Conservation (phyloP, 1,140 invertebrate species). For the Musca vetustissima region DNA sequence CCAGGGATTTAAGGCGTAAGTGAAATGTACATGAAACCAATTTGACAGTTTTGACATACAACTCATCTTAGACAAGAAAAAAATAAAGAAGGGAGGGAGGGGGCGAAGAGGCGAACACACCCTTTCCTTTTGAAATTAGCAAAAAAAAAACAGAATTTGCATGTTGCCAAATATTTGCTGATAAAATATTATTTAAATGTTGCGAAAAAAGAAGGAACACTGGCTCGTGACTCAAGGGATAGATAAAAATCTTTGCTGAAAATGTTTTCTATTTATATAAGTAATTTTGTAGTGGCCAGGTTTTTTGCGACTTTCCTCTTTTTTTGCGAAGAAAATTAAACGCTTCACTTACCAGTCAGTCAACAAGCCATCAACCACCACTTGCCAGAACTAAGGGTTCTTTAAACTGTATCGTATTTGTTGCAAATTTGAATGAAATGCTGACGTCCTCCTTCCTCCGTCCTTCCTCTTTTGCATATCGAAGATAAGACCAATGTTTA, state of each 20-base stretch:
- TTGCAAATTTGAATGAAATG: too few relatives aligned
- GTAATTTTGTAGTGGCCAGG: conserved; percentile 9
- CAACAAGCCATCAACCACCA: conserved; percentile 4
- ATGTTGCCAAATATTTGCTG: conserved; percentile 41
- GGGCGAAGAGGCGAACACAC: too few relatives aligned
- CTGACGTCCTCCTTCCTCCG: too few relatives aligned
- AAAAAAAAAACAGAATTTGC: too few relatives aligned
- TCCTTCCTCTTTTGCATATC: too few relatives aligned
- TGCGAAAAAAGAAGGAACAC: background rate
- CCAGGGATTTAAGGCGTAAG: conserved; percentile 56
- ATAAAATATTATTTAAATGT: conserved; percentile 32
- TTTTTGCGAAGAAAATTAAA: conserved; percentile 2
- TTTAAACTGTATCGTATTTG: too few relatives aligned
- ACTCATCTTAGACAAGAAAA: background rate
- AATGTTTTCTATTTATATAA: conserved; percentile 14
- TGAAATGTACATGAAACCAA: conserved; percentile 25
- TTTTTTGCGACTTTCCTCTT: background rate
- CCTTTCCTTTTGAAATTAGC: conserved; percentile 30
- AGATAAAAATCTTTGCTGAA: conserved; percentile 10
- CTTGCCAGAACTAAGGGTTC: too few relatives aligned
- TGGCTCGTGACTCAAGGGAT: background rate
- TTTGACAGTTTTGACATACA: background rate
- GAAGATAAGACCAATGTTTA: too few relatives aligned
- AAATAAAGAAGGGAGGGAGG: too few relatives aligned
- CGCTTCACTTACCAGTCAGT: conserved; percentile 7